phyloP scores from a whole-genome alignment of 1,140 invertebrate genomes.

The Drosophila arawakana region DNA sequence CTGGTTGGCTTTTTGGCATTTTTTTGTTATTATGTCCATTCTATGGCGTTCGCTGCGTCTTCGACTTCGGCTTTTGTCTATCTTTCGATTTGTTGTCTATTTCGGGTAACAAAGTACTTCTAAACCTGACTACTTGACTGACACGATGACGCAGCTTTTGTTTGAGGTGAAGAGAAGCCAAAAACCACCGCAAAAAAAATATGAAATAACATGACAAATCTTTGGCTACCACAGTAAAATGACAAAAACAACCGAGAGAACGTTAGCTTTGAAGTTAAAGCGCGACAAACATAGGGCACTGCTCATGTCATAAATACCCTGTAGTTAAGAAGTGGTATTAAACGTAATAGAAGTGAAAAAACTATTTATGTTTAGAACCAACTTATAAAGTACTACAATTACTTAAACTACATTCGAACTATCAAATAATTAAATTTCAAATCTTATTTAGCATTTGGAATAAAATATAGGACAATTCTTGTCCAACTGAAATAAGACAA shows the following conservation, averaged over 20 bases:
- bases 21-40: slow-evolving; percentile 48
- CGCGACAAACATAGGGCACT: slow-evolving; percentile 24
- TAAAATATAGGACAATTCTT: too few relatives aligned
- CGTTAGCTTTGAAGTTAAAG: slow-evolving; percentile 28
- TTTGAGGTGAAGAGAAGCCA: slow-evolving; percentile 26
- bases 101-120: slow-evolving; percentile 42
- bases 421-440: too few relatives aligned
- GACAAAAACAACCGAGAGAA: slow-evolving; percentile 15
- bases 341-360: too few relatives aligned
- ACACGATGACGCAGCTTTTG: slow-evolving; percentile 43
- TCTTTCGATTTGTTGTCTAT: slow-evolving; percentile 36
- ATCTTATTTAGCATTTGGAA: too few relatives aligned
- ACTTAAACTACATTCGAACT: too few relatives aligned
- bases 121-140: slow-evolving; percentile 12
- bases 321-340: not conserved
- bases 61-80: slow-evolving; percentile 30
- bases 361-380: too few relatives aligned
- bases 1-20: slow-evolving; percentile 35
- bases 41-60: slow-evolving; percentile 32
- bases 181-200: slow-evolving; percentile 31
- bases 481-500: too few relatives aligned
- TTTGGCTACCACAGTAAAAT: slow-evolving; percentile 33
- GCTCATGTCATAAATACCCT: slow-evolving; percentile 8
- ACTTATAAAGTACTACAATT: too few relatives aligned
- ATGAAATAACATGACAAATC: slow-evolving; percentile 16